These are phyloP conservation scores for Forpus xanthops DNA, from an alignment of 2,797 vertebrate genomes.

Conservation along the genomic window DNA sequence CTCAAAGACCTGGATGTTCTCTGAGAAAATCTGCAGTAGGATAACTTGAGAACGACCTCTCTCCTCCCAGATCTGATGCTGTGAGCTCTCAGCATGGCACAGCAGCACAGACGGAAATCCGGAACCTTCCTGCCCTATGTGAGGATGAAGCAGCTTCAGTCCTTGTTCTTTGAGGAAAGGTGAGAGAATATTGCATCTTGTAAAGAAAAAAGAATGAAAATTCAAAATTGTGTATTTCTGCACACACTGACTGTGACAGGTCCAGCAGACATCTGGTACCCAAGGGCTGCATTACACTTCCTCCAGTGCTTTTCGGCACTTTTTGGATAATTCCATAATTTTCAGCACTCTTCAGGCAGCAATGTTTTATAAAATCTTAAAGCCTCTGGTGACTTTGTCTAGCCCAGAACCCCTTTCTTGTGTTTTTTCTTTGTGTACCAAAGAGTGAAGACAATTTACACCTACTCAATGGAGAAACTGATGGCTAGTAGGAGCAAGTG, in stretches of 20 bases:
- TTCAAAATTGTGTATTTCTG: neutral
- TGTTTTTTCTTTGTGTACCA: neutral
- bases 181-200: neutral
- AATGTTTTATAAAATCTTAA: neutral
- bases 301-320: neutral
- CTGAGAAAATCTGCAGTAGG: neutral
- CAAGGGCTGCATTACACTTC: neutral
- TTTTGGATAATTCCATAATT: neutral
- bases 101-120: neutral
- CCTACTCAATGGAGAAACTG: neutral
- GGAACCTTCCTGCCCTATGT: neutral
- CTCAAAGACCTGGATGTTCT: neutral
- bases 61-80: neutral
- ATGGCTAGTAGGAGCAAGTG: neutral
- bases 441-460: neutral
- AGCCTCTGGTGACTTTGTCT: neutral
- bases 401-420: neutral
- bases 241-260: neutral
- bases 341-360: neutral
- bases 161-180: neutral
- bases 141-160: neutral
- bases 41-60: rapidly evolving
- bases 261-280: neutral
- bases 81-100: rapidly evolving
- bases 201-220: neutral